Evolutionary conservation across 2,113 vertebrate species (phyloP), one percentile per base, ranked within the genome.

Genomic region (Alectura lathami): DNA sequence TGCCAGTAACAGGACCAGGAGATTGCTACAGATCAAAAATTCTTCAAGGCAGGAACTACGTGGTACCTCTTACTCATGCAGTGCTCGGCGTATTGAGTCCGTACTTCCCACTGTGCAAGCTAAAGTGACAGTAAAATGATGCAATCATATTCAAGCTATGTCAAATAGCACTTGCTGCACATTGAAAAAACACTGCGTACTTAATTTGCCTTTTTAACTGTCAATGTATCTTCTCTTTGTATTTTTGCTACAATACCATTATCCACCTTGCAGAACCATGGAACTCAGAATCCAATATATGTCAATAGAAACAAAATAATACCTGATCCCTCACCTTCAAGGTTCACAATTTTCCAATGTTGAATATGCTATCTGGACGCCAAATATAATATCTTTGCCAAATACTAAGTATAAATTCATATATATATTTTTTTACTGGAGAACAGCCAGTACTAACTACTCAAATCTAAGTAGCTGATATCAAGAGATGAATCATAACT

Each of bases 391-490:
- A 84, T 43, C 68, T 77, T 89, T 97, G 97, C 94, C 96, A 97
- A 97, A 94, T 21, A 84, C 18, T 48, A 95, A 94, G 62, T 54
- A 91, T 70, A 93, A 96, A 92, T 91, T 88, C 70, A 30, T 80
- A 87, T 91, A 89, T 80, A 30, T 80, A 87, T 91, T 89, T 80
- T 83, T 81, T 86, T 94, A 91, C 64, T 97, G 93, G 89, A 97
- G 95, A 96, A 83, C n/a, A 83, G 89, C 92, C 89, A 97, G 27
- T 76, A 96, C 86, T 93, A 97, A 95, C 50, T 70, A 97, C 62
- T 92, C 87, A 94, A 95, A 96, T 87, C 96, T 87, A 96, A 94
- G 87, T 68, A 95, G 92, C 89, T 96, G 91, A 95, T 95, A 83
- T 91, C 82, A 88, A 92, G 86, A 96, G 75, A 96, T 96, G 94